A percentile compares a stretch with the other conserved stretches of the same genome.
These are phyloP conservation scores for Rachycentron canadum DNA, from an alignment of 2,797 vertebrate genomes.

Conservation along the genomic window DNA sequence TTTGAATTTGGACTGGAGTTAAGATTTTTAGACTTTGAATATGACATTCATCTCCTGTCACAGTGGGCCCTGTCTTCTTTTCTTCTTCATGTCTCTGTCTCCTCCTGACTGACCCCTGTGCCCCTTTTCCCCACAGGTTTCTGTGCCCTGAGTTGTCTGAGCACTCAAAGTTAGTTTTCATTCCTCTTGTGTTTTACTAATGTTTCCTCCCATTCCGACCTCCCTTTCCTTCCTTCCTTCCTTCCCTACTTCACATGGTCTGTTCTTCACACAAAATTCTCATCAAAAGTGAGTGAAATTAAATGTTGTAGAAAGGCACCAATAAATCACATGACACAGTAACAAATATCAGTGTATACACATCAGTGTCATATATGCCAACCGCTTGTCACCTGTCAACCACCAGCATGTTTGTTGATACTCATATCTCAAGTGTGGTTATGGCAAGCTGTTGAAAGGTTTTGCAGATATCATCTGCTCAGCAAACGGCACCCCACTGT, in stretches of 20 bases:
- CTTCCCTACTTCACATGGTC: neutral
- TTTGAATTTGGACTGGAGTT: too few species aligned
- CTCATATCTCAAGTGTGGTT: constrained; percentile 54
- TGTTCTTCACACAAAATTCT: neutral
- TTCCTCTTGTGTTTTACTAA: constrained; percentile 77
- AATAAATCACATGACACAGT: neutral
- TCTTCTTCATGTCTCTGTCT: constrained; percentile 1
- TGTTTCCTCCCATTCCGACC: constrained; percentile 31
- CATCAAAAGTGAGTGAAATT: neutral
- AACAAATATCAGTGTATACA: neutral
- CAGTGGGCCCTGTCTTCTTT: constrained; percentile 29
- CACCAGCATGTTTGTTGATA: constrained; percentile 64
- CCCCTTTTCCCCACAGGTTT: constrained; percentile 91
- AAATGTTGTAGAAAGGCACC: neutral
- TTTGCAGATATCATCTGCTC: constrained; percentile 31
- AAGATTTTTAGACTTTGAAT: too few species aligned
- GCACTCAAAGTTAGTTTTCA: constrained; percentile 91
- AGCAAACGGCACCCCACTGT: constrained; percentile 25
- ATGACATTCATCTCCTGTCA: neutral
- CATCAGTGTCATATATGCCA: neutral
- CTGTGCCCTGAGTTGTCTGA: constrained; percentile 90
- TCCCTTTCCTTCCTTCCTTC: constrained; percentile 9
- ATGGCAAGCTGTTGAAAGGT: constrained; percentile 53
- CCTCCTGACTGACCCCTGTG: constrained; percentile 53
- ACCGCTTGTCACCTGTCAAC: constrained; percentile 9